Conservation (phyloP, 2,888 invertebrate genomes). For the Ennomos quercinarius region DNA sequence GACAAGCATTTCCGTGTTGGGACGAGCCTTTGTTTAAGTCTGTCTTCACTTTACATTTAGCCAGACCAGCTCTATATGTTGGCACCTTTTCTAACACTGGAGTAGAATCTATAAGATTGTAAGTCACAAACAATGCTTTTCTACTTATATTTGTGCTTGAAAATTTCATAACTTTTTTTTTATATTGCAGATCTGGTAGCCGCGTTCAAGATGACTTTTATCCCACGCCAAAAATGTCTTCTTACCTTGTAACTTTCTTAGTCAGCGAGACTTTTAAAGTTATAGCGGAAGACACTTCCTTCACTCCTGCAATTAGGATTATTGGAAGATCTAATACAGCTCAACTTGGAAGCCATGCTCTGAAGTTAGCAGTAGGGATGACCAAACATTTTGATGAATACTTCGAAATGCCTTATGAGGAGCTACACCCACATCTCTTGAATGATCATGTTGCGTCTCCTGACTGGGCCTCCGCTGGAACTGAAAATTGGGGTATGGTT, state of each 20-base stretch:
- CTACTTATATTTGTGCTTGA: not conserved
- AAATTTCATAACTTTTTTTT: not conserved
- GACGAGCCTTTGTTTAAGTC: constrained; percentile 94
- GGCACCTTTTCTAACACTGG: constrained; percentile 87
- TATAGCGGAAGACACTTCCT: constrained; percentile 65
- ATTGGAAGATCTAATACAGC: constrained; percentile 75
- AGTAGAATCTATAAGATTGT: constrained; percentile 52
- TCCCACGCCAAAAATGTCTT: constrained; percentile 89
- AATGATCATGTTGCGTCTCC: constrained; percentile 79
- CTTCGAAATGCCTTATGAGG: constrained; percentile 67
- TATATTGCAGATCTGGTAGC: constrained; percentile 46
- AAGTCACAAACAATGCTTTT: constrained; percentile 40
- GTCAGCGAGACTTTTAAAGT: constrained; percentile 83
- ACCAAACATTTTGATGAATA: constrained; percentile 71
- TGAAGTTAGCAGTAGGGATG: constrained; percentile 68
- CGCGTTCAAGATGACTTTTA: constrained; percentile 70
- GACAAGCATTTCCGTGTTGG: constrained; percentile 94
- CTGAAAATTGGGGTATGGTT: constrained; percentile 82
- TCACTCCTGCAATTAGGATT: constrained; percentile 69
- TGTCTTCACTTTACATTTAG: constrained; percentile 88
- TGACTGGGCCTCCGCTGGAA: constrained; percentile 81
- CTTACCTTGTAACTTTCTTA: constrained; percentile 94
- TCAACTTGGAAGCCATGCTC: constrained; percentile 62
- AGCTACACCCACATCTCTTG: constrained; percentile 63
- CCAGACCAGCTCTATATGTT: constrained; percentile 78